These are phyloP conservation scores for Oscheius sp. DNA, from an alignment of 2,888 invertebrate species.

Conservation along the genomic window DNA sequence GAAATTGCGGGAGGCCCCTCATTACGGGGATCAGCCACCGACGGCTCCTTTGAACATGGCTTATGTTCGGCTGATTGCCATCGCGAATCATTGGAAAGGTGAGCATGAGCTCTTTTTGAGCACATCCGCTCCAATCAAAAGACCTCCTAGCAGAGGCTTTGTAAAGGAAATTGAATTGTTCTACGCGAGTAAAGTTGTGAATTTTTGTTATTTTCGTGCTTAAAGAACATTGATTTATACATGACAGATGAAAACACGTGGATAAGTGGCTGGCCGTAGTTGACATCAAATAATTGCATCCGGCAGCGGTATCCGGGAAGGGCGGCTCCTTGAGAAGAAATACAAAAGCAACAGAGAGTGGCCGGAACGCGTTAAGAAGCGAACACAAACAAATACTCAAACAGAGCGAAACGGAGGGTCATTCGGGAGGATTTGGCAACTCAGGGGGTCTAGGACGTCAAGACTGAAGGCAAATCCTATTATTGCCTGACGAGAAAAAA, in stretches of 20 bases:
- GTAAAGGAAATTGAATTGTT: background rate
- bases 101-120: background rate
- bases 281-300: constrained; percentile 28
- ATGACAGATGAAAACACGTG: constrained; percentile 19
- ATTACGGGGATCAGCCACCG: constrained; percentile 34
- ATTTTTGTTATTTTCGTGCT: too few relatives aligned
- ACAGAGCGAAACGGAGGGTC: constrained; percentile 28
- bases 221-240: background rate
- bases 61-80: constrained; percentile 31
- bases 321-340: constrained; percentile 26
- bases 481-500: background rate
- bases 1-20: constrained; percentile 37
- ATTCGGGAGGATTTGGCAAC: constrained; percentile 19
- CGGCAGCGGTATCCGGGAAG: constrained; percentile 22
- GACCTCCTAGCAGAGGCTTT: background rate
- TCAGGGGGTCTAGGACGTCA: constrained; percentile 15
- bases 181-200: too few relatives aligned
- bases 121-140: background rate
- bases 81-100: constrained; percentile 19
- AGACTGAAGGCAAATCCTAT: constrained; percentile 24
- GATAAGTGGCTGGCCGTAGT: constrained; percentile 2
- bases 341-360: constrained; percentile 35
- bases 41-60: constrained; percentile 35
- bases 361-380: constrained; percentile 35
- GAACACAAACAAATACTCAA: constrained; percentile 38